Base-by-base conservation (phyloP, 35 echinoderm and acorn worm genomes). In the Lytechinus variegatus region DNA sequence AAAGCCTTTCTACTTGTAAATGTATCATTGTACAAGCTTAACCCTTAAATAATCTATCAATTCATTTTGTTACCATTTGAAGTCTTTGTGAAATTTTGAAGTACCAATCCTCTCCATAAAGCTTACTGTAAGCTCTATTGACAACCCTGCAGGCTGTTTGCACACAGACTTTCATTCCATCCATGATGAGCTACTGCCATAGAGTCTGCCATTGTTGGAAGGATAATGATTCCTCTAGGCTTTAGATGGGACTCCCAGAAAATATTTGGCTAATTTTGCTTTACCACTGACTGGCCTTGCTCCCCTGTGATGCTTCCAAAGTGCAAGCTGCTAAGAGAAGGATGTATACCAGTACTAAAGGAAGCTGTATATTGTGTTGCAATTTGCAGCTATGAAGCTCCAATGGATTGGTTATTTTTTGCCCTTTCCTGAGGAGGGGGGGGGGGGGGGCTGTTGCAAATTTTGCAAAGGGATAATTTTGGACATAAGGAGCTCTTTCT, bases 101-200 rank as follows among this genome's bases (percentile, higher is more conserved):
- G 66, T 79, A 6, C 19, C 66, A 79, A 79, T 79, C 19, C 66
- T 79, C 66, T 79, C 66, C 66, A 79, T 79, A 79, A 79, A 79
- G 88, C 88, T 90, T 90, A 90, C 13, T 90, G 88, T 54, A 90
- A 90, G 88, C 52, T 90, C 88, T 33, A 90, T 90, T 90, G 28
- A 90, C 52, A 90, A 90, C 88, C 88, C 88, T 90, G 33, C 29
- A 90, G 88, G 88, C 29, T 90, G 28, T 90, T 90, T 90, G 27
- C 88, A 51, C 88, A 52, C 28, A 0, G 88, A 52, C 88, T 90
- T 90, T 90, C 33, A 33, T 90, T 44, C 88, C 29, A 52, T 90
- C 29, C 52, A 33, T 90, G 2, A 44, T 44, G 52, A 52, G 88
- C 88, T 54, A 10, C 28, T 90, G 88, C 13, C 28, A 33, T 52